phyloP scores from a whole-genome alignment of 2,113 vertebrate species.

The Centropus unirufus region DNA sequence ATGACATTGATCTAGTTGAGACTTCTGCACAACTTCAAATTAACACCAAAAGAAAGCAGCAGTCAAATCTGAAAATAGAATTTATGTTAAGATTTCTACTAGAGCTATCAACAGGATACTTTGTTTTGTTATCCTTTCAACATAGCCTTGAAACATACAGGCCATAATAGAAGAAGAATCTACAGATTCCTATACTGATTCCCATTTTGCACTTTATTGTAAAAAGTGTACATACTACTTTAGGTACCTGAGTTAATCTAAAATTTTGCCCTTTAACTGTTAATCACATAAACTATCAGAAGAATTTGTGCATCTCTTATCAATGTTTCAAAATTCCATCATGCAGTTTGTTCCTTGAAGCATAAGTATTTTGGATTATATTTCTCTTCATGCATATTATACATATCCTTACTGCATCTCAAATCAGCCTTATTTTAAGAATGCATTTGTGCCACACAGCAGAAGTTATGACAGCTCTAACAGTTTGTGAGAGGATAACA shows the following conservation, averaged over 20 bases:
- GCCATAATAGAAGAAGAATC: not conserved
- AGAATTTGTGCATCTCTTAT: not conserved
- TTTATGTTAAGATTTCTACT: not conserved
- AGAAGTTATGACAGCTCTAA: not conserved
- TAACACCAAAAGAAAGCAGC: not conserved
- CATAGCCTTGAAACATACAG: not conserved
- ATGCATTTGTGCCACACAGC: not conserved
- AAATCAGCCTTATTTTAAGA: not conserved
- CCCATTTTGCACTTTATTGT: not conserved
- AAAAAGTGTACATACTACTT: not conserved
- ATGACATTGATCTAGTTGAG: not conserved
- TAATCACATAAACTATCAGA: not conserved
- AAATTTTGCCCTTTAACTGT: not conserved
- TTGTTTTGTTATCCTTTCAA: not conserved
- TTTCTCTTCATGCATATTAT: not conserved
- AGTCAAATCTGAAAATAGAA: not conserved
- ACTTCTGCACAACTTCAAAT: not conserved
- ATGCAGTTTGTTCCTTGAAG: not conserved
- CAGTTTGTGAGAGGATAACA: not conserved
- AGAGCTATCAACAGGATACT: not conserved
- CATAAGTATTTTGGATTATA: constrained; percentile 2
- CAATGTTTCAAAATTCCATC: not conserved
- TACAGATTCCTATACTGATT: not conserved
- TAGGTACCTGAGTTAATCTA: not conserved
- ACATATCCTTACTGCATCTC: not conserved